These are phyloP conservation scores for Anoplolepis gracilipes DNA, from an alignment of 1,140 invertebrate species.

Conservation along the genomic window DNA sequence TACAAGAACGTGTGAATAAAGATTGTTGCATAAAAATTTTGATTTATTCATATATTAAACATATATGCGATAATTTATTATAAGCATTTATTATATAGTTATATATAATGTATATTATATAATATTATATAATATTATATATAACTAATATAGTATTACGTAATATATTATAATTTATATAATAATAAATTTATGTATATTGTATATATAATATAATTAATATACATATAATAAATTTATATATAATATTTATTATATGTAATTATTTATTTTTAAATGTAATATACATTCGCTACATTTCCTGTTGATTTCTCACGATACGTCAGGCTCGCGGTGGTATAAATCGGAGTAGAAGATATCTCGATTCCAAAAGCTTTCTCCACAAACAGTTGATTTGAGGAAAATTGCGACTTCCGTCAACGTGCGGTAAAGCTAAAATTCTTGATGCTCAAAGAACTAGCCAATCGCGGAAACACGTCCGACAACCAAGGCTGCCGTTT, in stretches of 20 bases:
- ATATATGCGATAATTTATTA: too few species aligned
- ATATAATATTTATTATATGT: too few species aligned
- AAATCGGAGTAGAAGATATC: neutral
- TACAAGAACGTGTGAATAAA: neutral
- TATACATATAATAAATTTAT: too few species aligned
- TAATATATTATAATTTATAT: too few species aligned
- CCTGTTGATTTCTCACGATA: neutral
- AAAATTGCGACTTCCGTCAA: conserved; percentile 21
- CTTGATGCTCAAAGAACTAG: conserved; percentile 48
- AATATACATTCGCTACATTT: neutral
- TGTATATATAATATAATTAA: too few species aligned
- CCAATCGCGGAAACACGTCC: conserved; percentile 29
- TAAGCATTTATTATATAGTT: too few species aligned
- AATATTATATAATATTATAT: too few species aligned
- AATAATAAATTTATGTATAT: too few species aligned
- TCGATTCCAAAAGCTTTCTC: neutral
- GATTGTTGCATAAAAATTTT: neutral
- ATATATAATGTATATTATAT: neutral
- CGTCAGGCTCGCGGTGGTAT: conserved; percentile 7
- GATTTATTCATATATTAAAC: too few species aligned
- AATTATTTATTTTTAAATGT: neutral
- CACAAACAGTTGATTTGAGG: conserved; percentile 15
- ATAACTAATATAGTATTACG: too few species aligned
- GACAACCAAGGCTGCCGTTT: conserved; percentile 1
- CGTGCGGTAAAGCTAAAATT: conserved; percentile 5